Conservation (phyloP, 1,140 invertebrate genomes). For the Zaprionus lachaisei region DNA sequence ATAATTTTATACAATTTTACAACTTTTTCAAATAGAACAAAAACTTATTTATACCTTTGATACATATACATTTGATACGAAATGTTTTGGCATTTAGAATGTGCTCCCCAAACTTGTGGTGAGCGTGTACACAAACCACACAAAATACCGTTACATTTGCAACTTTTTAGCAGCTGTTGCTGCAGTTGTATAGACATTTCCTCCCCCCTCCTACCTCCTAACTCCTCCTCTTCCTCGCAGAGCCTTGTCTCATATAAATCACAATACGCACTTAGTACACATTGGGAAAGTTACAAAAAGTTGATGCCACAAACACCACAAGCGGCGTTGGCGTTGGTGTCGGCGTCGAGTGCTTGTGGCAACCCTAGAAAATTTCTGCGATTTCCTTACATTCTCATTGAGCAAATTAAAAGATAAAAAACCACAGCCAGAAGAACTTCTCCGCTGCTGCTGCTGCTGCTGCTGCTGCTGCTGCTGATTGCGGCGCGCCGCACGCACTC, state of each 20-base stretch:
- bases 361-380: constrained; percentile 45
- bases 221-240: neutral
- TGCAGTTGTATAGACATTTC: neutral
- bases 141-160: constrained; percentile 25
- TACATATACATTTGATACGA: neutral
- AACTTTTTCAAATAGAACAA: neutral
- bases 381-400: constrained; percentile 23
- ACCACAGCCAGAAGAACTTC: constrained; percentile 49
- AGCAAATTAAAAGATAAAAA: constrained; percentile 55
- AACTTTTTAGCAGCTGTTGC: constrained; percentile 19
- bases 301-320: constrained; percentile 48
- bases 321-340: constrained; percentile 1
- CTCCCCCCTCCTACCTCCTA: neutral
- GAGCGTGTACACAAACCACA: constrained; percentile 13
- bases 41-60: too few species aligned
- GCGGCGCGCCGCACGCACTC: constrained; percentile 63
- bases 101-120: neutral
- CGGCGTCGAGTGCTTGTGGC: neutral
- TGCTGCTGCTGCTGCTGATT: constrained; percentile 55
- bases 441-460: constrained; percentile 45
- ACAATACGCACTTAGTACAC: constrained; percentile 74
- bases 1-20: neutral
- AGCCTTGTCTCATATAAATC: constrained; percentile 53
- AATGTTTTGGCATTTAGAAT: neutral
- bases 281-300: constrained; percentile 79